A percentile compares a stretch with the other conserved stretches of the same genome.
These are phyloP conservation scores for Sinosuthora webbiana DNA, from an alignment of 2,113 vertebrate species.

Conservation along the genomic window DNA sequence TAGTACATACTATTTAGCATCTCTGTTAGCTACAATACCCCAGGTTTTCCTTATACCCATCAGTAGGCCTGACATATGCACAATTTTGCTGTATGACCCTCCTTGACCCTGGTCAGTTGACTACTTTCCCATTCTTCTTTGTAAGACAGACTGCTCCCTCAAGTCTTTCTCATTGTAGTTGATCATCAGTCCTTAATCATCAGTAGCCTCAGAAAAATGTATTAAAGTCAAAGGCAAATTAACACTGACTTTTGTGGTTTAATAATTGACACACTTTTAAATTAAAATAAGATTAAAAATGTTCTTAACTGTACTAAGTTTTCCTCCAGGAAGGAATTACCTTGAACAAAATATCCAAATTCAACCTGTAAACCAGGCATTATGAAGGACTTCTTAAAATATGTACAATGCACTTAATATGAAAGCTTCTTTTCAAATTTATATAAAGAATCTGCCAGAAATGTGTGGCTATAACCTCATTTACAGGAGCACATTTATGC, in stretches of 20 bases:
- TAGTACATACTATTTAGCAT: neutral
- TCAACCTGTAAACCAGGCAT: neutral
- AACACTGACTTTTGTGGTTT: neutral
- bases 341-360: neutral
- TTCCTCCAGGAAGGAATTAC: neutral
- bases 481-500: neutral
- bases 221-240: neutral
- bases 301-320: neutral
- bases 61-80: neutral
- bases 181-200: neutral
- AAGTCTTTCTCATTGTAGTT: neutral
- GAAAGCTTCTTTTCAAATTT: neutral
- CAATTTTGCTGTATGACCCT: neutral
- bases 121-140: neutral
- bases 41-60: neutral
- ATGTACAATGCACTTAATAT: neutral
- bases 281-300: neutral
- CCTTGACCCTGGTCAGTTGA: neutral
- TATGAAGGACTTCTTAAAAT: neutral
- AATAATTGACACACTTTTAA: neutral
- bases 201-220: neutral
- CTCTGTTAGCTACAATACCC: neutral
- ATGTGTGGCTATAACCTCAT: neutral
- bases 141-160: neutral
- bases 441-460: neutral